Evolutionary conservation across 2,888 invertebrate species (phyloP).

Genomic region (Mallateleia sp.): DNA sequence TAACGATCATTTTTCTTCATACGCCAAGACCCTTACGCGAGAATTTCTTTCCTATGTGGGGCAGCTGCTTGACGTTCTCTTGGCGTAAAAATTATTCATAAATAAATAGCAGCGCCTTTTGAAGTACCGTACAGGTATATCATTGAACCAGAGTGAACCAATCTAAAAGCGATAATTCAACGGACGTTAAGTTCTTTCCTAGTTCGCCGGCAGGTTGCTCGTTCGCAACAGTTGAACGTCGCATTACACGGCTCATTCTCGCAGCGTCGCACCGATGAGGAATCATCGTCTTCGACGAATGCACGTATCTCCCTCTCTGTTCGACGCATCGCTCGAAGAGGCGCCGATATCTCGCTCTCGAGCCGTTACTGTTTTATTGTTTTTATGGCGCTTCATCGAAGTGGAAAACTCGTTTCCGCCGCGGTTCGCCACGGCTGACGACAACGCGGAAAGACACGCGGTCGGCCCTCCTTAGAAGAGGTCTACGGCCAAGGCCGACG

Average conservation of each 20-base stretch:
- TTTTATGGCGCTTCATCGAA: constrained; percentile 80
- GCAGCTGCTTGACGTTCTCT: constrained; percentile 5
- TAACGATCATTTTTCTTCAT: not conserved
- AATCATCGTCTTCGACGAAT: constrained; percentile 42
- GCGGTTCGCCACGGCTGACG: constrained; percentile 47
- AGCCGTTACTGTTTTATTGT: constrained; percentile 73
- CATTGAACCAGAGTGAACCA: constrained; percentile 33
- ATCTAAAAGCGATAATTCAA: constrained; percentile 55
- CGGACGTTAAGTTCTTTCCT: constrained; percentile 29
- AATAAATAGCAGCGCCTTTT: constrained; percentile 30
- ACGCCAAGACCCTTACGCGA: not conserved
- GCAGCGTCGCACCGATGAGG: constrained; percentile 25
- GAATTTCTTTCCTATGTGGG: not conserved
- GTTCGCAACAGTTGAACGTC: constrained; percentile 32
- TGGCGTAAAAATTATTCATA: constrained; percentile 27
- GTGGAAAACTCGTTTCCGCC: constrained; percentile 82
- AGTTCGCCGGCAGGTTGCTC: constrained; percentile 33
- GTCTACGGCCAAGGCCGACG: constrained; percentile 61
- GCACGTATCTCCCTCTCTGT: constrained; percentile 35
- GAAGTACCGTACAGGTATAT: constrained; percentile 28
- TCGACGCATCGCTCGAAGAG: constrained; percentile 20
- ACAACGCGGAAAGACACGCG: constrained; percentile 55
- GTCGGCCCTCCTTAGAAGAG: constrained; percentile 54
- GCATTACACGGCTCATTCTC: constrained; percentile 37
- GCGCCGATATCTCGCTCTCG: constrained; percentile 40